Evolutionary conservation across 2,797 vertebrate genomes (phyloP), one percentile per base, ranked within the genome.

Genomic region (Coracias cyanogaster): DNA sequence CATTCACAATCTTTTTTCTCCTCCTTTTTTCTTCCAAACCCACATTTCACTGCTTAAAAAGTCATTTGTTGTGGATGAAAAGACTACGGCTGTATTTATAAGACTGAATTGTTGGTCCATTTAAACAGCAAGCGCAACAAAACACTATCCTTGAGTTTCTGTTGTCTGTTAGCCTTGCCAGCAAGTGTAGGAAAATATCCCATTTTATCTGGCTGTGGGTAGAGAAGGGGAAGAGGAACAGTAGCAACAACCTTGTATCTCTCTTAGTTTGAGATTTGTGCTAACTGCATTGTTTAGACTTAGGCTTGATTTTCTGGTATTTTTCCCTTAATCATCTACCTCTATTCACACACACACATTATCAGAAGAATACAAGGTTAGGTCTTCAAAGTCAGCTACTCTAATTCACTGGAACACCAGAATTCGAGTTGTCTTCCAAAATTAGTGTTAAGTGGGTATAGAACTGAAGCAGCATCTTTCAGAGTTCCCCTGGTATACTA

Each of bases 1-100:
- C 41, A 79, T 61, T 85, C 84, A 81, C 48, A 90, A 67, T 4
- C 1, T 33, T 76, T 85, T 82, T 70, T 92, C 41, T 35, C 79
- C 37, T 49, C 85, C 24, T 12, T 84, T 89, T 70, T 60, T 61
- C 87, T 82, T 55, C 58, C 39, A 49, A 37, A 43, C 20, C 16
- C 61, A 33, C 21, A 72, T 90, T 90, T 94, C 62, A 86, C 57
- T 72, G 46, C 62, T 93, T 92, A 87, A 45, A 76, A 89, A 72
- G 37, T 67, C 20, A 65, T 67, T 92, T 87, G 33, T 57, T n/a
- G 43, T 77, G 46, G 35, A 95, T 70, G 29, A 82, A 89, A 88
- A 83, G 43, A 45, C 16, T 65, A 58, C 48, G 70, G 54, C 41
- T 86, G 16, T 70, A 82, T 85, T 81, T 83, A 49, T 35, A 88